These are phyloP conservation scores for Myrmophylax atrothorax DNA, from an alignment of 2,113 vertebrate genomes.

Conservation along the genomic window DNA sequence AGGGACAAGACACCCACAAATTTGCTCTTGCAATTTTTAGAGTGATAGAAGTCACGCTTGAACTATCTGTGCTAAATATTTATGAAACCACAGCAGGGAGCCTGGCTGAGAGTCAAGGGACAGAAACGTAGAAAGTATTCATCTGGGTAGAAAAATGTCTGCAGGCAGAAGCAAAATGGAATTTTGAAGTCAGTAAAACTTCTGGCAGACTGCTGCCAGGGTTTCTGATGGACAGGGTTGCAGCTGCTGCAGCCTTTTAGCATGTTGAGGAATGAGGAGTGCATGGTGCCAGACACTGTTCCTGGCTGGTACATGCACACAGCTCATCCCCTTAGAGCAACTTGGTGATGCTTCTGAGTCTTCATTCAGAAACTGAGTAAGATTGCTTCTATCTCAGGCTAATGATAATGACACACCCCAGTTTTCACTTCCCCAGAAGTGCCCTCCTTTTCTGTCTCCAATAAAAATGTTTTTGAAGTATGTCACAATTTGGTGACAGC, in stretches of 20 bases:
- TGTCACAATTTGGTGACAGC: background rate
- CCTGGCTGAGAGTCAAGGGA: background rate
- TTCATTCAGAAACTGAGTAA: background rate
- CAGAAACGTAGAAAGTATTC: background rate
- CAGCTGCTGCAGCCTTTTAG: background rate
- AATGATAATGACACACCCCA: background rate
- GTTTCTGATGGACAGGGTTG: background rate
- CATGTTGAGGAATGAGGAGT: background rate
- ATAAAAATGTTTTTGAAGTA: background rate
- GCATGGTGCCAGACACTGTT: background rate
- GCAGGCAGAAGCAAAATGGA: background rate
- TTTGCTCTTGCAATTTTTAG: background rate
- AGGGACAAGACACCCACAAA: background rate
- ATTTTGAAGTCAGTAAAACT: background rate
- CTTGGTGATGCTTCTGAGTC: rapidly evolving
- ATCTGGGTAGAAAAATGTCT: background rate
- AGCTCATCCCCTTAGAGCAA: background rate
- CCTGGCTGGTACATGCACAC: too few species aligned
- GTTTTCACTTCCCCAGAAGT: slow-evolving; percentile 10
- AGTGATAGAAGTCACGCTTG: background rate
- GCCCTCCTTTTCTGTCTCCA: background rate
- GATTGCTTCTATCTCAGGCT: background rate
- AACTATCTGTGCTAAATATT: background rate
- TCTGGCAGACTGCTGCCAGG: background rate
- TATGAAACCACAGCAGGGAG: background rate